These are phyloP conservation scores for Xylocampa areola DNA, from an alignment of 2,888 invertebrate species.

Conservation along the genomic window DNA sequence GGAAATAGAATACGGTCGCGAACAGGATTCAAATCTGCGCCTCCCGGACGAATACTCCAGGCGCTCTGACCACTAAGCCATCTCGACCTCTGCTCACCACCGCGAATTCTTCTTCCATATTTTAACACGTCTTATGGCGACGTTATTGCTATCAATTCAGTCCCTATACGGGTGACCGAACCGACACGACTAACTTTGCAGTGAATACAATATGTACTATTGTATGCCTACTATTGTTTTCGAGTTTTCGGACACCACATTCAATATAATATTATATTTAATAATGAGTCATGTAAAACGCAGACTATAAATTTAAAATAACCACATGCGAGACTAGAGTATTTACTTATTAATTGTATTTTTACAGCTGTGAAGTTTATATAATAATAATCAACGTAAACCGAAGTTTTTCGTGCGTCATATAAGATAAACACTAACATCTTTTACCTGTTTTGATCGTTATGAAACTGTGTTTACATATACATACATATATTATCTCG, in stretches of 20 bases:
- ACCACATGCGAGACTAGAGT: conserved; percentile 11
- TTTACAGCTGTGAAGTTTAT: conserved; percentile 22
- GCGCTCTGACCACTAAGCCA: too few species aligned
- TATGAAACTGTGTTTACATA: conserved; percentile 8
- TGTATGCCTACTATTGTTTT: conserved; percentile 55
- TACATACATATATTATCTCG: too few species aligned
- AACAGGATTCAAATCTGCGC: too few species aligned
- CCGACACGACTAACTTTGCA: too few species aligned
- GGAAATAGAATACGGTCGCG: too few species aligned
- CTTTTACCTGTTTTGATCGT: conserved; percentile 12
- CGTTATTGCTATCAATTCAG: too few species aligned
- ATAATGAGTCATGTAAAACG: conserved; percentile 36
- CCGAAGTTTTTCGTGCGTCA: conserved; percentile 31
- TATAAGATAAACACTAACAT: conserved; percentile 11
- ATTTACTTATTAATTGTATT: conserved; percentile 8
- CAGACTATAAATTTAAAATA: conserved; percentile 36
- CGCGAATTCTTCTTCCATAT: too few species aligned
- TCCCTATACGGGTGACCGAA: too few species aligned
- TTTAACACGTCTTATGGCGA: conserved; percentile 41
- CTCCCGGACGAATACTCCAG: too few species aligned
- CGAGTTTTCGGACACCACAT: conserved; percentile 44
- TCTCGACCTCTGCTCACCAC: too few species aligned
- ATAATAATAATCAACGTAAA: conserved; percentile 31
- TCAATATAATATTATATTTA: conserved; percentile 32
- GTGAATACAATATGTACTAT: too few species aligned